Percentiles rank a stretch among this genome's conserved stretches.
Evolutionary conservation across 2,888 invertebrate genomes (phyloP).

Genomic region (Drosophila quinaria): DNA sequence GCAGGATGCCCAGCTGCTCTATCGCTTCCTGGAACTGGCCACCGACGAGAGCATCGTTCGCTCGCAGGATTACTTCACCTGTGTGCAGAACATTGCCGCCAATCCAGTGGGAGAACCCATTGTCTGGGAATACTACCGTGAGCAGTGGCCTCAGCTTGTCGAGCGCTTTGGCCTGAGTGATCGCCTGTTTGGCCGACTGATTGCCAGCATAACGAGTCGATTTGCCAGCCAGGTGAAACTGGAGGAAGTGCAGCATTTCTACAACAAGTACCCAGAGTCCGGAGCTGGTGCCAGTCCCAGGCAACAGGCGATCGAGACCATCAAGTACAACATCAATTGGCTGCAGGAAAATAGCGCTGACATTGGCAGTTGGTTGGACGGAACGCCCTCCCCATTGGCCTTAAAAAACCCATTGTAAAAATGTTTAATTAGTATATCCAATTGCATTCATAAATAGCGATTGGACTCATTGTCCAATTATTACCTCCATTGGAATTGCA

Average conservation of each 20-base stretch:
- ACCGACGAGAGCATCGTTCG: slow-evolving; percentile 91
- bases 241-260: slow-evolving; percentile 91
- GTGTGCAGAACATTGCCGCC: slow-evolving; percentile 88
- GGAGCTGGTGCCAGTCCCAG: slow-evolving; percentile 92
- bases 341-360: slow-evolving; percentile 87
- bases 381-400: slow-evolving; percentile 32
- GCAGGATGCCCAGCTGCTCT: slow-evolving; percentile 88
- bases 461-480: slow-evolving; percentile 10
- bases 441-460: slow-evolving; percentile 26
- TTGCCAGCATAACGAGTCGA: slow-evolving; percentile 89
- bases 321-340: slow-evolving; percentile 93
- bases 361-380: slow-evolving; percentile 88
- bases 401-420: slow-evolving; percentile 52
- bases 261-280: slow-evolving; percentile 91
- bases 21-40: slow-evolving; percentile 89
- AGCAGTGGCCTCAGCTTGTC: slow-evolving; percentile 91
- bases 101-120: slow-evolving; percentile 91
- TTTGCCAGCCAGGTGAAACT: slow-evolving; percentile 90
- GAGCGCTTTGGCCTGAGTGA: slow-evolving; percentile 92
- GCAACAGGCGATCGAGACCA: slow-evolving; percentile 91
- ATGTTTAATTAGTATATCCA: slow-evolving; percentile 22
- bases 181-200: slow-evolving; percentile 91
- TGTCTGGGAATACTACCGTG: slow-evolving; percentile 93
- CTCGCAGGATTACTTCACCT: slow-evolving; percentile 92
- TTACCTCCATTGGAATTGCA: slow-evolving; percentile 34